phyloP scores from a whole-genome alignment of 53 echinoderm and acorn worm genomes.

The Mesocentrotus franciscanus region DNA sequence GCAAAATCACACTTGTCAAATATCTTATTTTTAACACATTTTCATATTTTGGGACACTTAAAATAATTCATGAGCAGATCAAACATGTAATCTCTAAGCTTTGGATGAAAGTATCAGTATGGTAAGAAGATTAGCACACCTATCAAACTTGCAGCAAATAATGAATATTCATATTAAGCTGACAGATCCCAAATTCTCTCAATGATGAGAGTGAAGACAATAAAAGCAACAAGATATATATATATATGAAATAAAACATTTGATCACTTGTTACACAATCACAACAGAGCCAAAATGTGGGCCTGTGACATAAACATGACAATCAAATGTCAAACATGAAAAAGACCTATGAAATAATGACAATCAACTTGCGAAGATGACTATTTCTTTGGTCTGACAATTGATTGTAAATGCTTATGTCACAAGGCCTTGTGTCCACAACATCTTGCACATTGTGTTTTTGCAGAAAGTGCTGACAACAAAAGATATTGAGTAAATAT shows the following conservation, averaged over 20 bases:
- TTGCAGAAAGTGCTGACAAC: constrained; percentile 35
- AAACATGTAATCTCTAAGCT: background rate
- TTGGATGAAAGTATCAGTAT: background rate
- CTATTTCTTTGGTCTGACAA: background rate
- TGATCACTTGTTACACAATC: constrained; percentile 27
- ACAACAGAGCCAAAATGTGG: constrained; percentile 17
- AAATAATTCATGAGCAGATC: background rate
- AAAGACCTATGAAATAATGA: background rate
- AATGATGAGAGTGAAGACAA: background rate
- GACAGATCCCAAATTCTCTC: background rate
- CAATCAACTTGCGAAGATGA: background rate
- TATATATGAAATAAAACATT: constrained; percentile 11
- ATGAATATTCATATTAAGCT: background rate
- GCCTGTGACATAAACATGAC: constrained; percentile 7
- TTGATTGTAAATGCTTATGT: constrained; percentile 14
- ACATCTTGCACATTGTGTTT: constrained; percentile 23
- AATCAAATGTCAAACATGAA: background rate
- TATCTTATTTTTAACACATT: background rate
- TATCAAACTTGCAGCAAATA: background rate
- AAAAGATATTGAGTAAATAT: background rate
- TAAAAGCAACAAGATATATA: background rate
- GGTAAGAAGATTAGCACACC: too few species aligned
- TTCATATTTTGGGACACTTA: background rate
- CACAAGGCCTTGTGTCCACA: constrained; percentile 14
- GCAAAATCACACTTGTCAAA: too few species aligned